Evolutionary conservation across 2,113 vertebrate genomes (phyloP), one percentile per base, ranked within the genome.

Genomic region (Neomonachus schauinslandi): DNA sequence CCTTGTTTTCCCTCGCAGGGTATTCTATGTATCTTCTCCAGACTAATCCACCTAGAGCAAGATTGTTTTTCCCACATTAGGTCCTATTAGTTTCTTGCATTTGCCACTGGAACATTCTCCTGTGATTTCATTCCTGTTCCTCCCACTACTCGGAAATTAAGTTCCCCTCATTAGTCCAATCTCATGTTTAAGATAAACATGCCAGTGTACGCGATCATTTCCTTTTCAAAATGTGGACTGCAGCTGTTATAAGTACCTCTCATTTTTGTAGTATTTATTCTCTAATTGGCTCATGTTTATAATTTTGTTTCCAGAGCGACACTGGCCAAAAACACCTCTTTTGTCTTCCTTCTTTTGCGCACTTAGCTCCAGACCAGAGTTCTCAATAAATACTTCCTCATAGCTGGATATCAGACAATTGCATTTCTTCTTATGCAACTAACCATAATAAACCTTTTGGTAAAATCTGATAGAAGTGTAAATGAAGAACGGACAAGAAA

Each of bases 381-480:
- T 95, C 46, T 86, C 81, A 86, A 15, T 51, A 65, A 96, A 83
- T n/a, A 31, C 55, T 90, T 96, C 77, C 36, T 84, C 18, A 28
- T 36, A 59, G 1, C n/a, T 14, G 24, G 57, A 49, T 55, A 63
- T 39, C 19, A 46, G 59, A 72, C 10, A 72, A 42, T 4, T 63
- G 4, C 1, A 53, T 89, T 67, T 82, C 77, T 82, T 61, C 57
- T 85, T 36, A 49, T n/a, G 31, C 71, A 92, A 71, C 15, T 19
- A 42, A 49, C 19, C 7, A 28, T 2, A 33, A 21, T 51, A 10
- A 77, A 76, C 24, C 22, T 96, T 63, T 51, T 24, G 33, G 79
- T 46, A 76, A 85, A 72, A 80, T 14, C 51, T 53, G 51, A 85
- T 22, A 53, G 49, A 84, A 91, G 88, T 77, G 33, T 33, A 71